phyloP scores from a whole-genome alignment of 64 coral and sea anemone genomes.

The Porites australiensis region DNA sequence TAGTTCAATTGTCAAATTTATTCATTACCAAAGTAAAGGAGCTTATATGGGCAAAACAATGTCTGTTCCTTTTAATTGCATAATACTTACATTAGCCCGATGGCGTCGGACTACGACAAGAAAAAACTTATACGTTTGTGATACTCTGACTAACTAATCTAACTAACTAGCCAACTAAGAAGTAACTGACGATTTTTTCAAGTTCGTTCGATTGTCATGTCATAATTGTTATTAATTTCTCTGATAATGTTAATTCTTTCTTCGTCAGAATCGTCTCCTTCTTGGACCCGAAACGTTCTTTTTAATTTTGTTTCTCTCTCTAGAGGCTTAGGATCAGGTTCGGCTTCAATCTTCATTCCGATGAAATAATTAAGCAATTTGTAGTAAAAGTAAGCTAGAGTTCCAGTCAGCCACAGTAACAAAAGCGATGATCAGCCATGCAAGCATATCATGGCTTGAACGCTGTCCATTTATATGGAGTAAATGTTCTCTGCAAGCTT shows the following conservation, averaged over 20 bases:
- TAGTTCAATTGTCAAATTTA: too few relatives aligned
- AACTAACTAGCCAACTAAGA: too few relatives aligned
- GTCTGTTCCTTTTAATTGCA: too few relatives aligned
- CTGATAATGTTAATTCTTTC: background rate
- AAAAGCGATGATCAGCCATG: conserved; percentile 1
- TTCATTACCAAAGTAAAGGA: too few relatives aligned
- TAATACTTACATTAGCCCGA: too few relatives aligned
- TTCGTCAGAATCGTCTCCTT: background rate
- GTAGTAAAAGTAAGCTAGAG: conserved; percentile 28
- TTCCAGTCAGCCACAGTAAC: background rate
- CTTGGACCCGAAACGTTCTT: background rate
- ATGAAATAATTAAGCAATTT: conserved; percentile 28
- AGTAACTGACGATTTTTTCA: background rate
- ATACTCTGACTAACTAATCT: too few relatives aligned
- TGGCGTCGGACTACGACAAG: too few relatives aligned
- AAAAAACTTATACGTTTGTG: too few relatives aligned
- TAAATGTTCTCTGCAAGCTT: too few relatives aligned
- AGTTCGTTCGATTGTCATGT: conserved; percentile 24
- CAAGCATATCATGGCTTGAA: conserved; percentile 4
- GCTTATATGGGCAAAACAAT: too few relatives aligned
- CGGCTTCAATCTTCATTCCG: conserved; percentile 11
- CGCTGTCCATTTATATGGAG: too few relatives aligned
- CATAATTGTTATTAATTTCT: conserved; percentile 14
- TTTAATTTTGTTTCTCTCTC: background rate
- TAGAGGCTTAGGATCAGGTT: background rate